A percentile compares a stretch with the other conserved stretches of the same genome.
phyloP scores from a whole-genome alignment of 2,113 vertebrate genomes.

The Dromiciops gliroides region DNA sequence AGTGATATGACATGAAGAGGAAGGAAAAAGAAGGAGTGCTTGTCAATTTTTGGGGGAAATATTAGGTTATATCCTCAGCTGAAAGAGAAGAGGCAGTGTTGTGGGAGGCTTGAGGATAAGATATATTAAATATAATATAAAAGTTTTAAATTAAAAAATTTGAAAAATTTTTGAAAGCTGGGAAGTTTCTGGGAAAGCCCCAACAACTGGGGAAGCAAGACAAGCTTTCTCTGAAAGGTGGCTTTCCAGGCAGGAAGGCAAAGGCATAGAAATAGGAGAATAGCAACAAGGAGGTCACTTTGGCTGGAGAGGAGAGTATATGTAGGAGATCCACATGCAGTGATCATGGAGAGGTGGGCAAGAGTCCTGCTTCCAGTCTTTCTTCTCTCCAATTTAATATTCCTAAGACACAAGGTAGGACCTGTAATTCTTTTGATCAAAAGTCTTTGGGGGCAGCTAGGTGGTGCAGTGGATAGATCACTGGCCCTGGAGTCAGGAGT shows the following conservation, averaged over 20 bases:
- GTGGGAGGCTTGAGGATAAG: neutral
- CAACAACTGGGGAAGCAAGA: neutral
- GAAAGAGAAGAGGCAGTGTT: neutral
- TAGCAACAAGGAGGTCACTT: neutral
- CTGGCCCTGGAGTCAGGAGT: too few species aligned
- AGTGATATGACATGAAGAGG: neutral
- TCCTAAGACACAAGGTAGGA: neutral
- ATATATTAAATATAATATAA: neutral
- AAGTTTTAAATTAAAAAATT: neutral
- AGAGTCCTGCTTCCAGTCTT: neutral
- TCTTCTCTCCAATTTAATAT: neutral
- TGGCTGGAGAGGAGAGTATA: neutral
- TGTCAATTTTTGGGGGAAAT: neutral
- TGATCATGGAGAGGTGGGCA: neutral
- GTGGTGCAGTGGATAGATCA: too few species aligned
- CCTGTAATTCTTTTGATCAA: neutral
- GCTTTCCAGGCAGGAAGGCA: neutral
- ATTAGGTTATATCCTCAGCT: neutral
- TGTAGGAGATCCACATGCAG: neutral
- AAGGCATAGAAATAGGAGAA: neutral
- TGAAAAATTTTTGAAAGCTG: too few species aligned
- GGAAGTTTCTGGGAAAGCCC: neutral
- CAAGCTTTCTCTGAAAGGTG: neutral
- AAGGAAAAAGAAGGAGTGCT: neutral
- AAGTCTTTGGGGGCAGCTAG: too few species aligned